Percentiles rank a stretch among this genome's conserved stretches.
Evolutionary conservation across 2,888 invertebrate genomes (phyloP).

Genomic region (Anoncus sp.): DNA sequence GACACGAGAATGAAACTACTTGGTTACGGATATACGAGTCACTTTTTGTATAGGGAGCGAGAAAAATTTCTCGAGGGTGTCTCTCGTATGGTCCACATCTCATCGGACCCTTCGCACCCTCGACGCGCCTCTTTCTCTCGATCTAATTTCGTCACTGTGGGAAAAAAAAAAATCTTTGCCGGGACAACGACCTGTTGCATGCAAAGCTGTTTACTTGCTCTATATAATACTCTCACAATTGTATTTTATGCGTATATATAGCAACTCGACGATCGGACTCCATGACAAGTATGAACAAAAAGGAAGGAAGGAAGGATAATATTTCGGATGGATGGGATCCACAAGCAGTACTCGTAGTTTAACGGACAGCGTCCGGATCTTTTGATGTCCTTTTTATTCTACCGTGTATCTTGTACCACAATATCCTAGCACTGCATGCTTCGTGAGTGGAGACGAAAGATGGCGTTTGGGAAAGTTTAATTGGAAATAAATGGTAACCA

Average conservation of each 20-base stretch:
- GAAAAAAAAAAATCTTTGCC: slow-evolving; percentile 51
- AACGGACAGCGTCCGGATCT: slow-evolving; percentile 7
- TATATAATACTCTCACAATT: neutral
- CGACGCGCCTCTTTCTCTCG: slow-evolving; percentile 25
- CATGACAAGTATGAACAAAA: neutral
- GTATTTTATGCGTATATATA: neutral
- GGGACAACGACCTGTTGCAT: slow-evolving; percentile 49
- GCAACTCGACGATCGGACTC: neutral
- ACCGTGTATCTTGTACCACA: too few species aligned
- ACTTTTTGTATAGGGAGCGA: slow-evolving; percentile 45
- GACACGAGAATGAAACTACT: slow-evolving; percentile 38
- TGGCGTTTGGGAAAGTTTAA: neutral
- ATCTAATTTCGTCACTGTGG: slow-evolving; percentile 60
- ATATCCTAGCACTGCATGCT: neutral
- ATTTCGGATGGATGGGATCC: slow-evolving; percentile 12
- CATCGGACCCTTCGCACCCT: slow-evolving; percentile 41
- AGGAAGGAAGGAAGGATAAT: slow-evolving; percentile 13
- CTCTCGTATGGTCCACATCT: slow-evolving; percentile 11
- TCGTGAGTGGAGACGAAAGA: neutral
- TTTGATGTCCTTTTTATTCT: neutral
- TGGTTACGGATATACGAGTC: slow-evolving; percentile 52
- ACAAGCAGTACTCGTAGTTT: neutral
- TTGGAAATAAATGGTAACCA: too few species aligned
- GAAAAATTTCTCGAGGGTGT: slow-evolving; percentile 55
- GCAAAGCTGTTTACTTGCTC: slow-evolving; percentile 4